Evolutionary conservation across 2,797 vertebrate genomes (phyloP).

Genomic region (Coccyzus lansbergi): DNA sequence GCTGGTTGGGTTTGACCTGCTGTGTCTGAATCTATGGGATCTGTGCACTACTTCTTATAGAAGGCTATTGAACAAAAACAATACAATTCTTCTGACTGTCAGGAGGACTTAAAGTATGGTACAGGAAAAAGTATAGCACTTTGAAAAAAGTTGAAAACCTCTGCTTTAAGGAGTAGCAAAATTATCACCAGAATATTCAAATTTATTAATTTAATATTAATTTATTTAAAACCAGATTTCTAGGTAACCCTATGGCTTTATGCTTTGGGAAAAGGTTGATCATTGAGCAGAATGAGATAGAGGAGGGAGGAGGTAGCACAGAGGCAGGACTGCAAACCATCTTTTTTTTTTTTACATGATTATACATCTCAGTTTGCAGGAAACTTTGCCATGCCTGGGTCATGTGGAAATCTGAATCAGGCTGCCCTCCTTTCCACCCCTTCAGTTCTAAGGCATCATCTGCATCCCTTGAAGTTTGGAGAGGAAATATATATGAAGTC

Average conservation of each 20-base stretch:
- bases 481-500: conserved; percentile 45
- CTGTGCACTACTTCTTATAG: neutral
- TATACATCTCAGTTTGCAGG: neutral
- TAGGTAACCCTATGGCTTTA: neutral
- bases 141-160: neutral
- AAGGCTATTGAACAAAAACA: neutral
- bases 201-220: no score
- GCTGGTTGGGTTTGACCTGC: neutral
- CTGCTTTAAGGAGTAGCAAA: neutral
- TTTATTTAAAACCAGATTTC: neutral
- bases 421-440: neutral
- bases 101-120: neutral
- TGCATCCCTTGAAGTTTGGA: conserved; percentile 3
- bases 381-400: neutral
- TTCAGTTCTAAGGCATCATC: neutral
- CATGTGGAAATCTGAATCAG: neutral
- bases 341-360: neutral
- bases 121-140: neutral
- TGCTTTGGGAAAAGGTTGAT: neutral
- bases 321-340: neutral
- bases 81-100: neutral
- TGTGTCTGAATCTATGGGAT: neutral
- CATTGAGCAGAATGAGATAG: neutral
- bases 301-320: neutral
- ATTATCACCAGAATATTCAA: neutral